Conservation (phyloP, 2,113 vertebrate genomes). For the Pycnonotus jocosus region DNA sequence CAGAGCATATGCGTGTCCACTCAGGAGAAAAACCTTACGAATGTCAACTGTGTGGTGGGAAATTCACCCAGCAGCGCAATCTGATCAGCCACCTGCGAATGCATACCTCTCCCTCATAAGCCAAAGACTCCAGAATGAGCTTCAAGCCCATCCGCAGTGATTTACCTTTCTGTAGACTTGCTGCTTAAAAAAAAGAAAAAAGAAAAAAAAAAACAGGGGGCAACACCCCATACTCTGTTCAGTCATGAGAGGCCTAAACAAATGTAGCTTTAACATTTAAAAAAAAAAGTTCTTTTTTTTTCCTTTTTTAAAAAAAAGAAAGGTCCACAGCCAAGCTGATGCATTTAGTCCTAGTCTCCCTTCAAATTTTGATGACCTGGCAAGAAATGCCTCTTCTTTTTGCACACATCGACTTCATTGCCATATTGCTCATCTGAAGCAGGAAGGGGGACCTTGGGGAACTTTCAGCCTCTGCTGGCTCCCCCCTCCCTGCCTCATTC, state of each 20-base stretch:
- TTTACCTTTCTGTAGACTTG: constrained; percentile 71
- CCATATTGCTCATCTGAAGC: background rate
- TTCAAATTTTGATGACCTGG: background rate
- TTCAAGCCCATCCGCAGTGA: constrained; percentile 66
- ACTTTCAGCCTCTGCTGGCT: background rate
- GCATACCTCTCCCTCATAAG: constrained; percentile 97
- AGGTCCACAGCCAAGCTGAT: constrained; percentile 59
- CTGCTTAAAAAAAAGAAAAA: constrained; percentile 48
- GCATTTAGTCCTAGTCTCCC: background rate
- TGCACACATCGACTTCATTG: background rate
- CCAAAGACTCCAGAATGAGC: constrained; percentile 86
- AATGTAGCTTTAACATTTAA: constrained; percentile 65
- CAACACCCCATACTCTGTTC: constrained; percentile 57
- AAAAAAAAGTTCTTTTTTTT: constrained; percentile 2
- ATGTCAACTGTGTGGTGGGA: constrained; percentile 98
- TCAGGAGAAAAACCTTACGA: constrained; percentile 99
- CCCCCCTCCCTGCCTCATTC: background rate
- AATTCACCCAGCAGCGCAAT: constrained; percentile 99
- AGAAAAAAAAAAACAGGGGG: constrained; percentile 8
- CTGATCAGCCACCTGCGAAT: constrained; percentile 99
- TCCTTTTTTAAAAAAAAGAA: constrained; percentile 36
- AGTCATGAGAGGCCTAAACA: constrained; percentile 67
- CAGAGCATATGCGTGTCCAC: constrained; percentile 99
- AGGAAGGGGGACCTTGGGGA: background rate
- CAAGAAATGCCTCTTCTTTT: constrained; percentile 17